Percentiles rank a stretch among this genome's conserved stretches.
Evolutionary conservation across 64 coral and sea anemone species (phyloP).

Genomic region (Stichodactyla mertensii): DNA sequence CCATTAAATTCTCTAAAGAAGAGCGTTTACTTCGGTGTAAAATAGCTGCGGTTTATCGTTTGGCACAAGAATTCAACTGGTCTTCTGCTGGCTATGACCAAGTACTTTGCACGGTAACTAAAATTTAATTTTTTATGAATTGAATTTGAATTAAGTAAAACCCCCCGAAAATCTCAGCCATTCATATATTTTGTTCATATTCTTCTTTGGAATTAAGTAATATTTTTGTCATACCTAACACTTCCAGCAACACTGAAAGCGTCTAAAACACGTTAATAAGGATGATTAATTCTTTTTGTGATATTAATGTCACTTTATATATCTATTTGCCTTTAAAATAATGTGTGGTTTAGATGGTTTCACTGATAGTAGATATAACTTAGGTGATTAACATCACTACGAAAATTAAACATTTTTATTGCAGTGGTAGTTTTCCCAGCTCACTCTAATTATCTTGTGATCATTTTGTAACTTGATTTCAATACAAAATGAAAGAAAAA

Average conservation of each 20-base stretch:
- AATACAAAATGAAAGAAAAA: no score
- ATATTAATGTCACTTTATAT: not conserved
- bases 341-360: not conserved
- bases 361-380: not conserved
- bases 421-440: not conserved
- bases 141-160: no score
- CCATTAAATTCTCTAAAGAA: slow-evolving; percentile 36
- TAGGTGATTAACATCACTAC: not conserved
- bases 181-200: not conserved
- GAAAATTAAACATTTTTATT: not conserved
- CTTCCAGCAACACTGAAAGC: not conserved
- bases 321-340: not conserved
- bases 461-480: no score
- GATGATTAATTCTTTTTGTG: not conserved
- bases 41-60: slow-evolving; percentile 49
- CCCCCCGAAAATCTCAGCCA: not conserved
- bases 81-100: slow-evolving; percentile 18
- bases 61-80: slow-evolving; percentile 53
- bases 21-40: slow-evolving; percentile 53
- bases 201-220: not conserved
- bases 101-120: slow-evolving; percentile 37
- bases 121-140: not conserved
- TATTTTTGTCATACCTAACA: not conserved
- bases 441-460: not conserved
- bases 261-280: not conserved